These are phyloP conservation scores for Apis mellifera DNA, from an alignment of 1,140 invertebrate species.

Conservation along the genomic window DNA sequence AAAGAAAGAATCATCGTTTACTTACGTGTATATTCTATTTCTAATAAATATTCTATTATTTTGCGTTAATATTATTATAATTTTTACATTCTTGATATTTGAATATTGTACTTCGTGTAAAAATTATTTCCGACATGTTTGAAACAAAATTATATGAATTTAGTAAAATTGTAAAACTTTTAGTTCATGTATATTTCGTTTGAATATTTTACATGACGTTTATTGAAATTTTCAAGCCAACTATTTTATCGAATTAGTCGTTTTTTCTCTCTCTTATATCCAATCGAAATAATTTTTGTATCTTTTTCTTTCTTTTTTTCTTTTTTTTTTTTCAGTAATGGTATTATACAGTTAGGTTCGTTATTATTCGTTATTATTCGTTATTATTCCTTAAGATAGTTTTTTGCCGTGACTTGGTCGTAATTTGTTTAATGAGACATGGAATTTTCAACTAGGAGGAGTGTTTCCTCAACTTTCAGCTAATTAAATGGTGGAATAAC, in stretches of 20 bases:
- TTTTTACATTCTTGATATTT: too few relatives aligned
- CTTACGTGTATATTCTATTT: too few relatives aligned
- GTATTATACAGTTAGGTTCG: background rate
- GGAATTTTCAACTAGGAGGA: slow-evolving; percentile 39
- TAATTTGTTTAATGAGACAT: slow-evolving; percentile 11
- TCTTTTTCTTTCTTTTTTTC: background rate
- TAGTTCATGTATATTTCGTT: background rate
- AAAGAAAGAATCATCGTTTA: too few relatives aligned
- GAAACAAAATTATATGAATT: background rate
- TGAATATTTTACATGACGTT: background rate
- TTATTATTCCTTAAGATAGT: too few relatives aligned
- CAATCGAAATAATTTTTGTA: background rate
- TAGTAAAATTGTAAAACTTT: background rate
- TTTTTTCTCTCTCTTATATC: background rate
- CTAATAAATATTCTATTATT: too few relatives aligned
- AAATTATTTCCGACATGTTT: background rate
- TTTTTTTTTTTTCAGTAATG: background rate
- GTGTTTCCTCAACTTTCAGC: background rate
- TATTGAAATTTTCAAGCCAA: background rate
- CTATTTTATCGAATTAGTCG: background rate
- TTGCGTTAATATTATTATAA: too few relatives aligned
- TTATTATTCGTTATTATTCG: background rate
- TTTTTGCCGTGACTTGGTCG: too few relatives aligned
- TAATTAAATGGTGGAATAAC: slow-evolving; percentile 6
- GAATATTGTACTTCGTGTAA: background rate